Evolutionary conservation across 2,888 invertebrate species (phyloP), one percentile per base, ranked within the genome.

Genomic region (Nemoura dubitans): DNA sequence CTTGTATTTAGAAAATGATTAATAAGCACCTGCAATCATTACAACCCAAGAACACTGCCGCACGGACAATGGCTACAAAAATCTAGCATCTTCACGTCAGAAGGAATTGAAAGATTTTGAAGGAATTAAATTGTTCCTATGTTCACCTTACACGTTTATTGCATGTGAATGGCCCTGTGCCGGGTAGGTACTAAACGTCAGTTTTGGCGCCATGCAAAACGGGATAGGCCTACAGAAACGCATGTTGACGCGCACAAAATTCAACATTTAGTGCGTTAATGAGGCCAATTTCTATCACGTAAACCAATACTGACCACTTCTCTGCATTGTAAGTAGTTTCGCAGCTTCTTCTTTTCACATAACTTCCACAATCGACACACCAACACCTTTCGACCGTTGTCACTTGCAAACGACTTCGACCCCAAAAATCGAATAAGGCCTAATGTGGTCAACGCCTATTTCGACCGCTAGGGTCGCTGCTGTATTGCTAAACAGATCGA

Each of bases 271-370:
- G 59, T 59, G 59, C 59, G 21, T 59, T 14, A 10, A 36, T 3
- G 16, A 3, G 14, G 14, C 6, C 59, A 59, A 3, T 59, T 21
- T 59, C 59, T 7, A 59, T 59, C 1, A 21, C 3, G 21, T 21
- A 43, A 82, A 27, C 5, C 76, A 3, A 42, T 85, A 85, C 87
- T 87, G 80, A 87, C 87, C 87, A 87, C 85, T 87, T 87, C 87
- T 85, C 87, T 87, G 87, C 87, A 87, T 87, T 76, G 81, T 30
- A 28, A 29, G 29, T 30, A 3, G 28, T 30, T 81, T 81, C 5
- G n/a, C n/a, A 28, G 26, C 7, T 10, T 14, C 30, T 81, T 81
- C 30, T 29, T 30, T 10, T 81, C 81, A 81, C 81, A 81, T 81
- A 28, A 81, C 81, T 81, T 5, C 0, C 5, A n/a, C 25, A 30